These are phyloP conservation scores for Litoditis marina DNA, from an alignment of 2,888 invertebrate species.

Conservation along the genomic window DNA sequence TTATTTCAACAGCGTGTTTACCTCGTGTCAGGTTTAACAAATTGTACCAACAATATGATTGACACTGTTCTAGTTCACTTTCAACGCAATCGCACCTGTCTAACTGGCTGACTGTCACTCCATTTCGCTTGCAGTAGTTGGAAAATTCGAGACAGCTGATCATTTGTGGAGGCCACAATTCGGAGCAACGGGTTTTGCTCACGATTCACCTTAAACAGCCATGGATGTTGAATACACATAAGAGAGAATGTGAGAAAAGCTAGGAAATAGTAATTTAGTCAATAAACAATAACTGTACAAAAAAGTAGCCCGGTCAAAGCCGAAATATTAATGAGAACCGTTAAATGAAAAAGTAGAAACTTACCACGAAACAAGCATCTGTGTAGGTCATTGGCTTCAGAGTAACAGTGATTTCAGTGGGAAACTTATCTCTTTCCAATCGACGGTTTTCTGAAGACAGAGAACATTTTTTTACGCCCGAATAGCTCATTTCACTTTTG, in stretches of 20 bases:
- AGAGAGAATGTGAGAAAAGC: no score
- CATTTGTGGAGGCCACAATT: slow-evolving; percentile 43
- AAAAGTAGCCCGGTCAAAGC: neutral
- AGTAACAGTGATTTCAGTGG: slow-evolving; percentile 27
- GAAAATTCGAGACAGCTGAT: slow-evolving; percentile 38
- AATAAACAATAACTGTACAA: no score
- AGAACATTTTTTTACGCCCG: no score
- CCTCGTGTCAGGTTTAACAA: no score
- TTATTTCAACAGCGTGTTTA: no score
- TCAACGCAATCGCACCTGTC: no score
- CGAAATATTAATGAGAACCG: slow-evolving; percentile 1
- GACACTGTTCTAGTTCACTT: no score
- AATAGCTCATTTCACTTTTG: no score
- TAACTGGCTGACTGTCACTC: no score
- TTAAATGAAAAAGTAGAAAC: neutral
- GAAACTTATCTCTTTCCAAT: slow-evolving; percentile 29
- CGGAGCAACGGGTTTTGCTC: slow-evolving; percentile 44
- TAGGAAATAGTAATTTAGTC: no score
- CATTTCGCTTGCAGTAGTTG: slow-evolving; percentile 43
- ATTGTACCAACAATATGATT: no score
- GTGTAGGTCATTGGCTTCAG: slow-evolving; percentile 37
- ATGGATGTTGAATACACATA: no score
- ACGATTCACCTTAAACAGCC: slow-evolving; percentile 17
- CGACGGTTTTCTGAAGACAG: slow-evolving; percentile 31
- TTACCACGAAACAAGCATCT: slow-evolving; percentile 33